phyloP scores from a whole-genome alignment of 92 coral and sea anemone genomes.

The Porites divaricata region DNA sequence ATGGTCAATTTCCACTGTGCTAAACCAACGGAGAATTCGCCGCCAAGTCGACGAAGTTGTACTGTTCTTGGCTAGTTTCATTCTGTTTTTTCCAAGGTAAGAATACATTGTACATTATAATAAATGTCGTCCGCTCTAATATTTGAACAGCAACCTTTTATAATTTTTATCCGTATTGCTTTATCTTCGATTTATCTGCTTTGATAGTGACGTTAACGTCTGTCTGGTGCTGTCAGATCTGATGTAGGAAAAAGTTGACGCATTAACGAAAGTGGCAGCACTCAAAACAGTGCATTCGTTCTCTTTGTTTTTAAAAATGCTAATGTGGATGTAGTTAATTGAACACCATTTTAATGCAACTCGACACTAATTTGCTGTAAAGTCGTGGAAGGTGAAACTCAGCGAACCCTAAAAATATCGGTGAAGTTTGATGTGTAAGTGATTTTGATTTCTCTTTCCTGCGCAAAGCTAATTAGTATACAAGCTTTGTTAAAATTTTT shows the following conservation, averaged over 20 bases:
- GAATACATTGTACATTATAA: background rate
- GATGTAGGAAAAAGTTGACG: background rate
- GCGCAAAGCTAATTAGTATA: background rate
- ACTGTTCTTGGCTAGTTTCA: background rate
- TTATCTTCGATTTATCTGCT: background rate
- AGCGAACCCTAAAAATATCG: background rate
- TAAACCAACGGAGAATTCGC: too few species aligned
- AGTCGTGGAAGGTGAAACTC: background rate
- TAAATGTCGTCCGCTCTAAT: background rate
- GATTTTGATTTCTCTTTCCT: background rate
- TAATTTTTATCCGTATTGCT: background rate
- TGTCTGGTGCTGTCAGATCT: background rate
- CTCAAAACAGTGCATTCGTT: background rate
- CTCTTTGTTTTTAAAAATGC: slow-evolving; percentile 4
- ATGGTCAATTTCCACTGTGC: too few species aligned
- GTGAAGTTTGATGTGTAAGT: background rate
- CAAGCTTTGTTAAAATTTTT: background rate
- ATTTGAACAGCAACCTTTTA: background rate
- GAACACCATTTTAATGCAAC: slow-evolving; percentile 1
- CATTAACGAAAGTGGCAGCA: background rate
- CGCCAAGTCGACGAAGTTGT: background rate
- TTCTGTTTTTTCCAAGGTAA: slow-evolving; percentile 15
- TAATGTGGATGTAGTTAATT: background rate
- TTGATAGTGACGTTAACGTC: background rate
- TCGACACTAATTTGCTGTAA: background rate